A percentile compares a stretch with the other conserved stretches of the same genome.
Conservation (phyloP, 2,888 invertebrate genomes). For the Ctena decussata region DNA sequence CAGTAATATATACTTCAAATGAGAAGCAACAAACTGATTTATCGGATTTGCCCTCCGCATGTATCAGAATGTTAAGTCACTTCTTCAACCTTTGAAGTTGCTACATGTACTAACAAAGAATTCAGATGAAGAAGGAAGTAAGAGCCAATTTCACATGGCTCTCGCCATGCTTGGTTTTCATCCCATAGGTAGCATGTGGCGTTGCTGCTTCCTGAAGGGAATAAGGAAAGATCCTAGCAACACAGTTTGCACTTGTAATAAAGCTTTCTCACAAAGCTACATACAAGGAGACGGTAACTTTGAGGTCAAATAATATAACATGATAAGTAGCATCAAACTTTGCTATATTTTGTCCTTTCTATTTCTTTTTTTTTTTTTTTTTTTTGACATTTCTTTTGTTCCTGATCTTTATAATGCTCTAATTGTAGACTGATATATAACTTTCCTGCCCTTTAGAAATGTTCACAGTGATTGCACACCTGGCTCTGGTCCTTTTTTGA, state of each 20-base stretch:
- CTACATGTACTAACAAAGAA: too few species aligned
- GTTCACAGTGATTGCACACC: too few species aligned
- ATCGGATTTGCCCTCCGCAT: conserved; percentile 4
- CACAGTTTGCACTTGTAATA: conserved; percentile 47
- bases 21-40: too few species aligned
- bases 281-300: conserved; percentile 33
- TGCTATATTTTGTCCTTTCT: neutral
- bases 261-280: conserved; percentile 30
- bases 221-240: too few species aligned
- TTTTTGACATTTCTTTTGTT: conserved; percentile 6
- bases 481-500: too few species aligned
- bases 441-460: conserved; percentile 17
- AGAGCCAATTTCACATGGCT: conserved; percentile 37
- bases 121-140: too few species aligned
- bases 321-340: conserved; percentile 10
- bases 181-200: too few species aligned
- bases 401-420: conserved; percentile 19
- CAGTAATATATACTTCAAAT: neutral
- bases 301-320: conserved; percentile 35
- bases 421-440: neutral
- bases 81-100: too few species aligned
- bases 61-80: conserved; percentile 23
- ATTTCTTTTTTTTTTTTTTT: conserved; percentile 21
- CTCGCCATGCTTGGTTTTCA: too few species aligned
- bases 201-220: too few species aligned